Evolutionary conservation across 1,140 invertebrate genomes (phyloP).

Genomic region (Aphelinus atriplicis): DNA sequence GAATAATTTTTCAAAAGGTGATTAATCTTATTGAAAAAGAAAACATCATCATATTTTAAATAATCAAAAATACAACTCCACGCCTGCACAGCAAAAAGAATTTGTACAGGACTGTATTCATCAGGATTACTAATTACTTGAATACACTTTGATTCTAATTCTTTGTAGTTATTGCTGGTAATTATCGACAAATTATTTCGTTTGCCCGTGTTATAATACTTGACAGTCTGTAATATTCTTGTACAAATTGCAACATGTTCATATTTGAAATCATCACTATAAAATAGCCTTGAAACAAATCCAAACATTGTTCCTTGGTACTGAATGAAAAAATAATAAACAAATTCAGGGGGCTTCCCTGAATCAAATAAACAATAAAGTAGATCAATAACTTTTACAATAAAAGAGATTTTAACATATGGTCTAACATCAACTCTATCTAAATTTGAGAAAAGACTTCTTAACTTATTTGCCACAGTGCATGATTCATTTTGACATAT

Average conservation of each 20-base stretch:
- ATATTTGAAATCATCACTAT: conserved; percentile 20
- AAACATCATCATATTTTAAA: conserved; percentile 16
- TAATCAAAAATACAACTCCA: conserved; percentile 19
- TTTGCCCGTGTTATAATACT: background rate
- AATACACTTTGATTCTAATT: conserved; percentile 37
- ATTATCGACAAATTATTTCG: background rate
- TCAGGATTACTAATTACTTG: conserved; percentile 31
- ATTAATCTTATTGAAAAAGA: conserved; percentile 14
- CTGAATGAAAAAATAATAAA: conserved; percentile 12
- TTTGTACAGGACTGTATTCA: conserved; percentile 23
- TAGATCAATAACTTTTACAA: conserved; percentile 35
- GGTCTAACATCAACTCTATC: conserved; percentile 39
- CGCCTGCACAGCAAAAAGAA: conserved; percentile 33
- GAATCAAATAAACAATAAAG: conserved; percentile 26
- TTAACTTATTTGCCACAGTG: conserved; percentile 11
- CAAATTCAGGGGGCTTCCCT: conserved; percentile 11
- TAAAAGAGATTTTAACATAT: conserved; percentile 34
- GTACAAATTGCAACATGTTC: conserved; percentile 19
- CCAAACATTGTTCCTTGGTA: conserved; percentile 23
- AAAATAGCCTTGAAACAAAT: conserved; percentile 36
- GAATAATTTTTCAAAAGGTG: conserved; percentile 12
- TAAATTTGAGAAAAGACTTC: conserved; percentile 12
- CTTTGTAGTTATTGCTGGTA: background rate
- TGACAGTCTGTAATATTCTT: conserved; percentile 7
- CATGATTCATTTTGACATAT: conserved; percentile 32